Percentiles rank a stretch among this genome's conserved stretches.
Evolutionary conservation across 2,797 vertebrate genomes (phyloP).

Genomic region (Artibeus jamaicensis): DNA sequence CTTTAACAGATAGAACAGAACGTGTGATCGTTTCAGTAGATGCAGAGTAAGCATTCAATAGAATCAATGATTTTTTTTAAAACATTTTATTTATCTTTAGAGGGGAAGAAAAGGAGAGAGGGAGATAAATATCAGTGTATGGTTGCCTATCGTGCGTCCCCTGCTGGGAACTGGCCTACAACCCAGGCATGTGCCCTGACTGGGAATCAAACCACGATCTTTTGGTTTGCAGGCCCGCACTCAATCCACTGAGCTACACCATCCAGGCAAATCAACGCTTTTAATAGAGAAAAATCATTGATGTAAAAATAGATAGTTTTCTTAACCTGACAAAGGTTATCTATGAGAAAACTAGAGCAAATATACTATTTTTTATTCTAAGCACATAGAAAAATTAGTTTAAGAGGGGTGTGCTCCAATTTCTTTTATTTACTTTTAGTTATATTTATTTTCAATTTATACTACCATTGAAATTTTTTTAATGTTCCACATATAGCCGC

Average conservation of each 20-base stretch:
- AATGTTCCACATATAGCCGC: not conserved
- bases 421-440: not conserved
- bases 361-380: not conserved
- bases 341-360: not conserved
- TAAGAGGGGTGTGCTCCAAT: not conserved
- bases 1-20: not conserved
- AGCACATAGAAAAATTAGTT: not conserved
- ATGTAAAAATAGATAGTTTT: not conserved
- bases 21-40: not conserved
- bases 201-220: too few species aligned
- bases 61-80: too few species aligned
- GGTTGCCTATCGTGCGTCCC: too few species aligned
- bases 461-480: not conserved
- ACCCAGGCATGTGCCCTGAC: too few species aligned
- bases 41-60: not conserved
- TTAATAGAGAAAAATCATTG: not conserved
- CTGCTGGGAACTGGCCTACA: too few species aligned
- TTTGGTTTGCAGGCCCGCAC: too few species aligned
- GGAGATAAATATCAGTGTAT: too few species aligned
- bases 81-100: too few species aligned
- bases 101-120: too few species aligned
- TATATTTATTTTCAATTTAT: slow-evolving; percentile 23
- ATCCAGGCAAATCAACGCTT: too few species aligned
- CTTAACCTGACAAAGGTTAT: not conserved
- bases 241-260: too few species aligned